phyloP scores from a whole-genome alignment of 2,888 invertebrate genomes.

The Acleris emargana region DNA sequence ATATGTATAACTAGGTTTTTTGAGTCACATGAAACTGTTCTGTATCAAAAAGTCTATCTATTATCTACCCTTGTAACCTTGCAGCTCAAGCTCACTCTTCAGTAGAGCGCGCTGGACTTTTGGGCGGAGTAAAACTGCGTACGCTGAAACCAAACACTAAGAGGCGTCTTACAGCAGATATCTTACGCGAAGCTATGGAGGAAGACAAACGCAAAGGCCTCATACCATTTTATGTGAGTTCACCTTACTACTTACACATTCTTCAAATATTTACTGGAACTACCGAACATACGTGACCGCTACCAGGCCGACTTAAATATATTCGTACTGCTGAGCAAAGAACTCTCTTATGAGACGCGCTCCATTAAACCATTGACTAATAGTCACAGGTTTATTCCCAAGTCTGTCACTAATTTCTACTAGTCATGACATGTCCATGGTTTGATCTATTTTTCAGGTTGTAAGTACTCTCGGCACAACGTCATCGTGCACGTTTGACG shows the following conservation, averaged over 20 bases:
- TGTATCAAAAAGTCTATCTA: too few relatives aligned
- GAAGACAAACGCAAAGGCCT: constrained; percentile 94
- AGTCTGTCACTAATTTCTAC: too few relatives aligned
- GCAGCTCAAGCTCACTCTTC: constrained; percentile 96
- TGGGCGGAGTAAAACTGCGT: constrained; percentile 93
- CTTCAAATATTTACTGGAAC: background rate
- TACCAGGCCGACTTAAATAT: too few relatives aligned
- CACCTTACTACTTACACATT: background rate
- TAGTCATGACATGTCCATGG: too few relatives aligned
- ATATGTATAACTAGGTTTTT: background rate
- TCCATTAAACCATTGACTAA: too few relatives aligned
- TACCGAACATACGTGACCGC: too few relatives aligned
- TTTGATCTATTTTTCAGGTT: constrained; percentile 74
- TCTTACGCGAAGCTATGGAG: constrained; percentile 89
- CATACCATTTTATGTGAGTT: constrained; percentile 97
- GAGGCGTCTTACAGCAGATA: constrained; percentile 89
- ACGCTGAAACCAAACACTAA: constrained; percentile 88
- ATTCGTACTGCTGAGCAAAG: too few relatives aligned
- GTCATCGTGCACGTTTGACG: constrained; percentile 97
- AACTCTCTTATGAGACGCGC: too few relatives aligned
- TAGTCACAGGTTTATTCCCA: too few relatives aligned
- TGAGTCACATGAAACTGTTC: background rate
- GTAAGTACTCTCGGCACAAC: constrained; percentile 97
- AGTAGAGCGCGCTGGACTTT: constrained; percentile 95
- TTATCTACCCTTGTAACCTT: constrained; percentile 35